Conservation (phyloP, 2,113 vertebrate genomes). For the Tragelaphus buxtoni region DNA sequence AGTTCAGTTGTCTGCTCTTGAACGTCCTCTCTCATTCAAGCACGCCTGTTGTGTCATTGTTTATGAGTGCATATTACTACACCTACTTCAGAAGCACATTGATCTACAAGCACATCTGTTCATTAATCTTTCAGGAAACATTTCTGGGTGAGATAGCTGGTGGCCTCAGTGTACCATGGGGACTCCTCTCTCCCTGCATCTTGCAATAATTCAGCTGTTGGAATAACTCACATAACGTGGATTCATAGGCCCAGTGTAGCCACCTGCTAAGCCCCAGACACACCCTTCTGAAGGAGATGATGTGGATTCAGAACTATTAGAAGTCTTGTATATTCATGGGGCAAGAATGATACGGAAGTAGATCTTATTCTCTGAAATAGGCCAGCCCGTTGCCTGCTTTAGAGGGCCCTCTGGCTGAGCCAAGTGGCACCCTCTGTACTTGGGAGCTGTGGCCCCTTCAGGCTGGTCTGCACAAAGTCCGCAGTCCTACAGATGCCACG, state of each 20-base stretch:
- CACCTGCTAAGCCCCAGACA: neutral
- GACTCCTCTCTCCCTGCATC: neutral
- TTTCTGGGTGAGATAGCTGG: neutral
- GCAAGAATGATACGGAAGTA: neutral
- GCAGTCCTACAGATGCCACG: no score
- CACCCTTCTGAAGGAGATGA: neutral
- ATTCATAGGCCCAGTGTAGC: neutral
- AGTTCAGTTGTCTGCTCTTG: neutral
- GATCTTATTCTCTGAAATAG: neutral
- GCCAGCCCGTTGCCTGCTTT: neutral
- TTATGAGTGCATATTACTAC: neutral
- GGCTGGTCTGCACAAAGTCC: neutral
- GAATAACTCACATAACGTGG: neutral
- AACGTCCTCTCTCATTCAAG: neutral
- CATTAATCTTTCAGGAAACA: neutral
- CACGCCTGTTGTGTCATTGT: neutral
- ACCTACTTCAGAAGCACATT: neutral
- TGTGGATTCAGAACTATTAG: neutral
- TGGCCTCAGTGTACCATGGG: neutral
- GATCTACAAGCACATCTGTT: neutral
- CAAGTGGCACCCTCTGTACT: rapidly evolving
- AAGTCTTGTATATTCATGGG: neutral
- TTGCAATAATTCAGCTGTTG: neutral
- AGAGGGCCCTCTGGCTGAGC: neutral
- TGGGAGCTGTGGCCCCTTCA: neutral